These are phyloP conservation scores for Cariama cristata DNA, from an alignment of 2,113 vertebrate genomes.

Conservation along the genomic window DNA sequence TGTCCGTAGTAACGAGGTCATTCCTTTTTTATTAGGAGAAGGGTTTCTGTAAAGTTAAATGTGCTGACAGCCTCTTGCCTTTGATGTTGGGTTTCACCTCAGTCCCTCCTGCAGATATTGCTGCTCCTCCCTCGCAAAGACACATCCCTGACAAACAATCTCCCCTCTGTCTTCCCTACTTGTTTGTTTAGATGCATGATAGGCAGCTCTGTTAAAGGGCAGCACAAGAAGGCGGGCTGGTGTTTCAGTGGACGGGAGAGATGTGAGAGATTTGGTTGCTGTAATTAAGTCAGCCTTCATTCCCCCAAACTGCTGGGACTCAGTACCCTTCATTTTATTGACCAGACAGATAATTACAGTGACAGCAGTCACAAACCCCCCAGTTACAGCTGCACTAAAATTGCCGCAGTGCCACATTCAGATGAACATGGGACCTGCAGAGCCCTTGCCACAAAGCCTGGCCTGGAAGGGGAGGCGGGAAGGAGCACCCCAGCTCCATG, in stretches of 20 bases:
- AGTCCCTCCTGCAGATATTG: constrained; percentile 72
- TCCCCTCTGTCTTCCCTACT: constrained; percentile 71
- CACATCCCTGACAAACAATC: constrained; percentile 71
- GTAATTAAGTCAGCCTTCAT: constrained; percentile 59
- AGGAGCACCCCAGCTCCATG: neutral
- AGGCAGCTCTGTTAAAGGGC: constrained; percentile 67
- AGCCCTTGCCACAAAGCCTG: neutral
- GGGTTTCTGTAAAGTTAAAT: constrained; percentile 79
- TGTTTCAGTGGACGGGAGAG: constrained; percentile 23
- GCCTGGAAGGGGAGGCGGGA: neutral
- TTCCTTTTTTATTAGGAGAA: constrained; percentile 80
- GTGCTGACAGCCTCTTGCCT: constrained; percentile 77
- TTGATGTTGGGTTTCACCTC: constrained; percentile 79
- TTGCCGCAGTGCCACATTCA: neutral
- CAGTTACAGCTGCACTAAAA: neutral
- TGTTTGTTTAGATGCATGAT: constrained; percentile 74
- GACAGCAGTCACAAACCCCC: neutral
- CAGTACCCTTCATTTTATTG: constrained; percentile 50
- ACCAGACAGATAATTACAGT: constrained; percentile 44
- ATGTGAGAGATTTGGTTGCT: constrained; percentile 57
- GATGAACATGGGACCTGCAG: fast-evolving
- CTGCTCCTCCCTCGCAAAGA: constrained; percentile 72
- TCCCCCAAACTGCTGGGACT: neutral
- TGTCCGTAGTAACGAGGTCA: constrained; percentile 75
- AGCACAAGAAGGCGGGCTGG: constrained; percentile 29